Conservation (phyloP, 1,140 invertebrate species). For the Chrysoperla carnea region DNA sequence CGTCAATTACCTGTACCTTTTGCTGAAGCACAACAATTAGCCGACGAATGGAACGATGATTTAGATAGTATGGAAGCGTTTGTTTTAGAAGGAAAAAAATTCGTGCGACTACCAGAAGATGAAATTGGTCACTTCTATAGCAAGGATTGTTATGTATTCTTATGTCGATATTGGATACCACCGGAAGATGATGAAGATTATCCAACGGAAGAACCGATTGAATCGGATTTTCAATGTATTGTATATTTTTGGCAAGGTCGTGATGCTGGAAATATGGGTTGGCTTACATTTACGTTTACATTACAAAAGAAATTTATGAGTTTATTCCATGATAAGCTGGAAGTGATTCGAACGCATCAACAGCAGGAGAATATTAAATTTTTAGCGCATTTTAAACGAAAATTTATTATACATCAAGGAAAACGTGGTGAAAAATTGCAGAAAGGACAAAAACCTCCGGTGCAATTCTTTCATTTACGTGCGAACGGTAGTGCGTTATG, state of each 20-base stretch:
- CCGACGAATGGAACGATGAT: slow-evolving; percentile 92
- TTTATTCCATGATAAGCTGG: slow-evolving; percentile 85
- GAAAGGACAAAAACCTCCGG: slow-evolving; percentile 31
- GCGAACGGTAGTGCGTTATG: slow-evolving; percentile 91
- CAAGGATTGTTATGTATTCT: slow-evolving; percentile 94
- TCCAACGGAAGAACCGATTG: slow-evolving; percentile 36
- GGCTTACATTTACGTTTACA: slow-evolving; percentile 97
- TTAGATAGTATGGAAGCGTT: slow-evolving; percentile 94
- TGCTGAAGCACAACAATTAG: slow-evolving; percentile 75
- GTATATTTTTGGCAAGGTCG: slow-evolving; percentile 99
- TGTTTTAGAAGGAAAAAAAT: slow-evolving; percentile 95
- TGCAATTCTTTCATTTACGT: slow-evolving; percentile 88
- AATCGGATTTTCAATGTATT: slow-evolving; percentile 88
- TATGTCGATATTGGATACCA: slow-evolving; percentile 88
- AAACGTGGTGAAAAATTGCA: slow-evolving; percentile 43
- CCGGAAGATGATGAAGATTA: slow-evolving; percentile 35
- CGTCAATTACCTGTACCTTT: slow-evolving; percentile 78
- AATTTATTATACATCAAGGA: slow-evolving; percentile 87
- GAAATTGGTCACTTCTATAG: slow-evolving; percentile 86
- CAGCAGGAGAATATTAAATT: slow-evolving; percentile 99
- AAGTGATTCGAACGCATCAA: slow-evolving; percentile 93
- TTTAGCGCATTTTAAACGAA: slow-evolving; percentile 90
- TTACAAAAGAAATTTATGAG: slow-evolving; percentile 96
- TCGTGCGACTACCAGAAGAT: slow-evolving; percentile 85
- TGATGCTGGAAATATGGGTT: slow-evolving; percentile 96